Conservation (phyloP, 2,888 invertebrate species). For the Andrena bicolor region DNA sequence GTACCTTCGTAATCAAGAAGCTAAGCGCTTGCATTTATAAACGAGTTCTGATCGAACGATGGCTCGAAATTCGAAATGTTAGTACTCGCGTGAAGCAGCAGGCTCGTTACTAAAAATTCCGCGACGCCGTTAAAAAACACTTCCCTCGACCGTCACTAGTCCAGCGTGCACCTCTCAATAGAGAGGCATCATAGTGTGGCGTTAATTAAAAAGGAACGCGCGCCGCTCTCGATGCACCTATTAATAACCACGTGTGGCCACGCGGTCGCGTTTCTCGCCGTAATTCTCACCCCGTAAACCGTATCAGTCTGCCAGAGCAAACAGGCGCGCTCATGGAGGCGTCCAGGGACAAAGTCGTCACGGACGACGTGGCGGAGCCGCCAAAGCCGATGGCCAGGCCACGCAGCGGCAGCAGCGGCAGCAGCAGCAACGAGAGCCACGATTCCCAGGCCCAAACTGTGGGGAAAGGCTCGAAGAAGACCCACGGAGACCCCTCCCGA, state of each 20-base stretch:
- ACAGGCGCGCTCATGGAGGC: constrained; percentile 61
- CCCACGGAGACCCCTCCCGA: not conserved
- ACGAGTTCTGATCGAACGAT: no score
- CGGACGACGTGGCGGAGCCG: constrained; percentile 42
- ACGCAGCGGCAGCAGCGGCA: constrained; percentile 15
- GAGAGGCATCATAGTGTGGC: constrained; percentile 17
- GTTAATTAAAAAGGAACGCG: constrained; percentile 57
- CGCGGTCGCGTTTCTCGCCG: constrained; percentile 28
- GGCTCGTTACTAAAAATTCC: not conserved
- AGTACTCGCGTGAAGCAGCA: not conserved
- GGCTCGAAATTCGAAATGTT: not conserved
- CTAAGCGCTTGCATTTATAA: no score
- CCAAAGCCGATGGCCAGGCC: constrained; percentile 15
- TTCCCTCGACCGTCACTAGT: not conserved
- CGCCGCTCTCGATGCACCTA: constrained; percentile 45
- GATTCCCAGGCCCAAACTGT: not conserved
- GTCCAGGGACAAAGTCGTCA: constrained; percentile 55
- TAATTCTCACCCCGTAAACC: constrained; percentile 45
- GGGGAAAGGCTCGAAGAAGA: not conserved
- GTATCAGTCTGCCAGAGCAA: constrained; percentile 53
- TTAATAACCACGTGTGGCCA: constrained; percentile 57
- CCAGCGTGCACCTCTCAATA: constrained; percentile 5
- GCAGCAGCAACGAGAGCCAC: constrained; percentile 9
- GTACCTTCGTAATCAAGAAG: no score
- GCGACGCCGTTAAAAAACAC: not conserved